phyloP scores from a whole-genome alignment of 2,888 invertebrate species.

The Drosophila mettleri region DNA sequence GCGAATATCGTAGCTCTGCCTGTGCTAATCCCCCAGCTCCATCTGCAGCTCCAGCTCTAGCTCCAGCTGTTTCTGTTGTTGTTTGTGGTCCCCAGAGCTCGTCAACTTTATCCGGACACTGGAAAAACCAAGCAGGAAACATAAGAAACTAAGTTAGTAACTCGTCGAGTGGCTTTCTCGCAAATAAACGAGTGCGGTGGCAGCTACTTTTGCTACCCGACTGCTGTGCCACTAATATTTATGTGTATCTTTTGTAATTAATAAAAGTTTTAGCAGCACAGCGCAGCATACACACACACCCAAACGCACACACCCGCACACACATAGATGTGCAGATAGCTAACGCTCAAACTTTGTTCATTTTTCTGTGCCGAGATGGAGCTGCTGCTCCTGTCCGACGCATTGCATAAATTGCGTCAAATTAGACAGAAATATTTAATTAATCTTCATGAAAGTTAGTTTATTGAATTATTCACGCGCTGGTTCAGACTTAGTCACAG shows the following conservation, averaged over 20 bases:
- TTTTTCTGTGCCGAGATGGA: slow-evolving; percentile 47
- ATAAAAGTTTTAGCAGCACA: slow-evolving; percentile 71
- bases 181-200: slow-evolving; percentile 55
- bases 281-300: slow-evolving; percentile 20
- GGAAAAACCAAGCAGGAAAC: slow-evolving; percentile 55
- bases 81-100: slow-evolving; percentile 52
- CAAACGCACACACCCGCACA: background rate
- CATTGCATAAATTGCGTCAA: slow-evolving; percentile 78
- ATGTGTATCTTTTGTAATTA: slow-evolving; percentile 78
- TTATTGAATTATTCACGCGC: slow-evolving; percentile 73
- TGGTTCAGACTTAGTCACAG: slow-evolving; percentile 36
- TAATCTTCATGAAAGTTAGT: slow-evolving; percentile 76
- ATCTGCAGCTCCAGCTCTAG: slow-evolving; percentile 23
- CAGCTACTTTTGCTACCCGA: slow-evolving; percentile 41
- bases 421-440: slow-evolving; percentile 81
- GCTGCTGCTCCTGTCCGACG: slow-evolving; percentile 11
- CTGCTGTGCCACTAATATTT: slow-evolving; percentile 59
- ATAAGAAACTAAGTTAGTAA: slow-evolving; percentile 73
- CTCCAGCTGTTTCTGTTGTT: slow-evolving; percentile 8
- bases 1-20: slow-evolving; percentile 8
- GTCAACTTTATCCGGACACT: slow-evolving; percentile 53
- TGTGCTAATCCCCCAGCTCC: too few relatives aligned
- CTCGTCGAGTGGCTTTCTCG: slow-evolving; percentile 65
- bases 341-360: slow-evolving; percentile 65
- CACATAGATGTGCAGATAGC: slow-evolving; percentile 9